These are phyloP conservation scores for Dipus sagitta DNA, from an alignment of 2,797 vertebrate genomes.

Conservation along the genomic window DNA sequence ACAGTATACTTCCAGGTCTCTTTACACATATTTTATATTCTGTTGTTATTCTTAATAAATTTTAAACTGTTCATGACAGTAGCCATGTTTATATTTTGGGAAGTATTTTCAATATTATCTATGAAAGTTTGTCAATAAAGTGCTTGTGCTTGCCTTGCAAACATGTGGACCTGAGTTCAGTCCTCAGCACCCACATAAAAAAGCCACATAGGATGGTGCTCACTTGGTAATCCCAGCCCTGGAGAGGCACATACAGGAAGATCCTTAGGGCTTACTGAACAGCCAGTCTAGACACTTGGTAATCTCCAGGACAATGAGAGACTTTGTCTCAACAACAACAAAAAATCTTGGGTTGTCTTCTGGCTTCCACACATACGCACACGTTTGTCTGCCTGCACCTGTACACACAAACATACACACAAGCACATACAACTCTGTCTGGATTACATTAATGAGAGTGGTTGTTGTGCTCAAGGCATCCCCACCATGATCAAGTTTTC, in stretches of 20 bases:
- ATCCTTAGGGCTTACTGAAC: too few species aligned
- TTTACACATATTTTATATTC: slow-evolving; percentile 31
- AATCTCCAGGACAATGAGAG: too few species aligned
- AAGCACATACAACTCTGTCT: background rate
- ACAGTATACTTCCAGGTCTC: slow-evolving; percentile 29
- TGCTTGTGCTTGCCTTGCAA: too few species aligned
- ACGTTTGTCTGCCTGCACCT: too few species aligned
- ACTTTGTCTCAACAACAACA: too few species aligned
- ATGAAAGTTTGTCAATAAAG: background rate
- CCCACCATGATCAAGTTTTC: slow-evolving; percentile 67
- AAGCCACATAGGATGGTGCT: background rate
- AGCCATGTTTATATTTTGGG: slow-evolving; percentile 21
- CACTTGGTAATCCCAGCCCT: too few species aligned
- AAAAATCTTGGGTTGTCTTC: too few species aligned
- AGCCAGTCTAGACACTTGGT: too few species aligned
- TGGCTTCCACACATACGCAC: too few species aligned
- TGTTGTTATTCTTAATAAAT: slow-evolving; percentile 23
- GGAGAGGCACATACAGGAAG: too few species aligned
- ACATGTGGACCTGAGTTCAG: background rate
- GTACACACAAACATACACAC: too few species aligned
- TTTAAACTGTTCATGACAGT: background rate
- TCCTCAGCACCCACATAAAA: background rate
- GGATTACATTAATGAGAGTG: background rate
- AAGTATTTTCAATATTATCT: slow-evolving; percentile 44
- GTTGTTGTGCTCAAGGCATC: slow-evolving; percentile 68